A percentile compares a stretch with the other conserved stretches of the same genome.
These are phyloP conservation scores for Drosophila falleni DNA, from an alignment of 2,888 invertebrate species.

Conservation along the genomic window DNA sequence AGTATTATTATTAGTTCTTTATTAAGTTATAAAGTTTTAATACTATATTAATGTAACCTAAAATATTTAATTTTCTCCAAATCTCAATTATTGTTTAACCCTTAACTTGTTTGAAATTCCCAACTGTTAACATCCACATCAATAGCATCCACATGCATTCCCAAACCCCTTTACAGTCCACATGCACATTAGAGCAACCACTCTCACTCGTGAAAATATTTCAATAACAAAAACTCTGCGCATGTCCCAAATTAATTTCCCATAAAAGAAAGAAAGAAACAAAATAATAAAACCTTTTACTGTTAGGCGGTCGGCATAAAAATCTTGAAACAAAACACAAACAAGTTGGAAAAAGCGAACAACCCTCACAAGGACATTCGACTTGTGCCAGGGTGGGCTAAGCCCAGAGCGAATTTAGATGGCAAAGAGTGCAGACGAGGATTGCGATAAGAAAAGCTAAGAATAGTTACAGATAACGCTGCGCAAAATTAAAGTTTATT, in stretches of 20 bases:
- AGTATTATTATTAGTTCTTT: too few species aligned
- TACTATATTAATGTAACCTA: too few species aligned
- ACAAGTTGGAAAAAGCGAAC: conserved; percentile 50
- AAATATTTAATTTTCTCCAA: too few species aligned
- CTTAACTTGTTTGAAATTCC: conserved; percentile 9
- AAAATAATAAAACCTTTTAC: conserved; percentile 18
- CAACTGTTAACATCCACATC: conserved; percentile 8
- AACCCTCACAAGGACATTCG: conserved; percentile 72
- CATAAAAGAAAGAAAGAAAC: conserved; percentile 34
- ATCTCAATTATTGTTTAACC: too few species aligned
- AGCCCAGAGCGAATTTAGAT: conserved; percentile 54
- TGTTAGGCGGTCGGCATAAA: conserved; percentile 42
- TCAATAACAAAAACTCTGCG: conserved; percentile 75
- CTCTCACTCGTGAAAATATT: conserved; percentile 32
- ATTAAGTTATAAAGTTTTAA: too few species aligned
- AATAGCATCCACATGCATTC: conserved; percentile 21
- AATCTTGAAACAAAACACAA: conserved; percentile 66
- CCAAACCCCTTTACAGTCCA: conserved; percentile 16
- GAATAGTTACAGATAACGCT: conserved; percentile 32
- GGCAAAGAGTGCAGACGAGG: conserved; percentile 55
- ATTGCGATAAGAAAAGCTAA: conserved; percentile 32
- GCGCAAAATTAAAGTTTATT: conserved; percentile 6
- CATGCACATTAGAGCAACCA: conserved; percentile 24
- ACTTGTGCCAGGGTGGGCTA: conserved; percentile 58
- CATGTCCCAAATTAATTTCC: conserved; percentile 72